Percentiles rank a stretch among this genome's conserved stretches.
These are phyloP conservation scores for Thamnophis elegans DNA, from an alignment of 2,797 vertebrate genomes.

Conservation along the genomic window DNA sequence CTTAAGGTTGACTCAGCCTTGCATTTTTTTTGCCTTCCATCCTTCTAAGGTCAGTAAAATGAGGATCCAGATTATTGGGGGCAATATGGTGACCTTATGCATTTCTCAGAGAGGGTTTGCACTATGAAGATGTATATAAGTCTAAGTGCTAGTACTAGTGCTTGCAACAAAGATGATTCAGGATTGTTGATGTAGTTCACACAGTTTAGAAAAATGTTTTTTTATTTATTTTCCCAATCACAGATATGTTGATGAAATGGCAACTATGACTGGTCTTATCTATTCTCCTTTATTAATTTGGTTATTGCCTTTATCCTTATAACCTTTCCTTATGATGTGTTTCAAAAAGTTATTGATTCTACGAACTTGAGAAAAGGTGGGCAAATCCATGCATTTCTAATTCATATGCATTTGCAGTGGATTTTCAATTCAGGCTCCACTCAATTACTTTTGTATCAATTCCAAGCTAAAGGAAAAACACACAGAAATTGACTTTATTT, in stretches of 20 bases:
- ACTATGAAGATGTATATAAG: neutral
- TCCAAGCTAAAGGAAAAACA: neutral
- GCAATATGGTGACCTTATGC: neutral
- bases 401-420: neutral
- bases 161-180: neutral
- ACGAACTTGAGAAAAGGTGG: neutral
- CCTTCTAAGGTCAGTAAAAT: neutral
- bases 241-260: neutral
- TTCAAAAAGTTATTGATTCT: neutral
- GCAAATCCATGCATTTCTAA: neutral
- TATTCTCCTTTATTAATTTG: neutral
- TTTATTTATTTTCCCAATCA: too few species aligned
- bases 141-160: neutral
- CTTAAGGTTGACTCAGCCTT: neutral
- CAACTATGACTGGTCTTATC: neutral
- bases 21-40: neutral
- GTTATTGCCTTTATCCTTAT: neutral
- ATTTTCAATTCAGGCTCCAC: neutral
- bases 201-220: neutral
- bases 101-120: neutral
- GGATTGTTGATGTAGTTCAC: neutral
- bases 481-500: neutral
- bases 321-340: neutral
- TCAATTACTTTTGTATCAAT: neutral
- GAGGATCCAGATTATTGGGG: neutral